Evolutionary conservation across 2,888 invertebrate genomes (phyloP), one percentile per base, ranked within the genome.

Genomic region (Protophormia terraenovae): DNA sequence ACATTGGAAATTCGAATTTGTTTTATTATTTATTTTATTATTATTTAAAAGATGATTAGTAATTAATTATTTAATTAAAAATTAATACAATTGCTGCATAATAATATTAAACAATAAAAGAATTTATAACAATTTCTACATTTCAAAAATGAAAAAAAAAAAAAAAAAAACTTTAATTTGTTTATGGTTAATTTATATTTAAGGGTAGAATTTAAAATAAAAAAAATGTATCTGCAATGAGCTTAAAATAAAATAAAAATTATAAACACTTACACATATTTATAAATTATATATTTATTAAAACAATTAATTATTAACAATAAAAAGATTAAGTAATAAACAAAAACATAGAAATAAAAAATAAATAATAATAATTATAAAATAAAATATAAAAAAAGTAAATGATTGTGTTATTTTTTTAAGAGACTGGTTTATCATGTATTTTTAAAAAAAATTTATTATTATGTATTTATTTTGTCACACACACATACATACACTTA

Each of bases 261-360:
- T 45, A 75, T 67, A 67, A 72, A 73, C 66, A 73, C 72, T 47
- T 29, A 83, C 67, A 69, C 64, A 83, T 69, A 72, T 62, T 62
- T 58, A 83, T 29, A 47, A 71, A 58, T 71, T 60, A 85, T 73
- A 72, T 72, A 66, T 72, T 66, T 67, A 84, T 75, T 71, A 84
- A 5, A 55, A 45, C 41, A 72, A 71, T 55, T 38, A 8, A 45
- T 77, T 45, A 77, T 66, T 73, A 64, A 76, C 24, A 69, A 75
- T 41, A 73, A 64, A 73, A 50, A 67, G 7, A 64, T 78, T 41
- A 47, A 80, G n/a, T 64, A 62, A 58, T 16, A 83, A 76, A 77
- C 10, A 55, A 47, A 77, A 27, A 14, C 22, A 55, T 32, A 45
- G 45, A 38, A 67, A 90, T 90, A 89, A 89, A 89, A 90, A 89